phyloP scores from a whole-genome alignment of 1,140 invertebrate species.

The Orussus abietinus region DNA sequence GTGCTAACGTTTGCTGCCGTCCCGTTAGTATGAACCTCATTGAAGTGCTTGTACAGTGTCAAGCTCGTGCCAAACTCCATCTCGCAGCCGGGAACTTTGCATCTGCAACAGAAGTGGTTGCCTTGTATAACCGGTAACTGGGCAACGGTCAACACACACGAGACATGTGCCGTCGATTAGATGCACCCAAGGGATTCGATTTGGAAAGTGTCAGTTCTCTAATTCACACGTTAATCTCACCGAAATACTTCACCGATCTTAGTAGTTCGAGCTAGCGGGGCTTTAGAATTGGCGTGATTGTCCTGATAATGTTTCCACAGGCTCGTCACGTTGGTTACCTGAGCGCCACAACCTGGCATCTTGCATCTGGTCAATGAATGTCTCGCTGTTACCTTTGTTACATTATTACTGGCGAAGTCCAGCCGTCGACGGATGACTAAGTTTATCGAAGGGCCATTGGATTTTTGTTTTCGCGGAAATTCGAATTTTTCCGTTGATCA shows the following conservation, averaged over 20 bases:
- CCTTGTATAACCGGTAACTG: too few species aligned
- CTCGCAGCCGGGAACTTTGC: constrained; percentile 41
- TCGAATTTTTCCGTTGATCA: too few species aligned
- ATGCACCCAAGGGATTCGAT: too few species aligned
- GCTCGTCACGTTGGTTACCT: constrained; percentile 43
- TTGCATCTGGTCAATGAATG: constrained; percentile 36
- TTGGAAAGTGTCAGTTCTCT: too few species aligned
- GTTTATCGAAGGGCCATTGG: not conserved
- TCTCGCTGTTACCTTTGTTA: too few species aligned
- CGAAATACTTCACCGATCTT: constrained; percentile 44
- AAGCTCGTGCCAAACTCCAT: constrained; percentile 38
- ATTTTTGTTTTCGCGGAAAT: too few species aligned
- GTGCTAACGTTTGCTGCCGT: constrained; percentile 22
- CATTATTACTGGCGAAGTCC: too few species aligned
- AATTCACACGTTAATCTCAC: too few species aligned
- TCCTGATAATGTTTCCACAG: constrained; percentile 51
- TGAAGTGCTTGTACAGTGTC: constrained; percentile 43
- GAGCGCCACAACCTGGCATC: constrained; percentile 46
- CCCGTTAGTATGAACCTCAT: constrained; percentile 36
- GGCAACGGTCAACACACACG: too few species aligned
- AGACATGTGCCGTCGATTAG: too few species aligned
- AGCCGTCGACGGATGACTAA: too few species aligned
- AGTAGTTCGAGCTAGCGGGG: constrained; percentile 28
- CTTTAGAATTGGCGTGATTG: constrained; percentile 48
- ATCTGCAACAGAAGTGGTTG: constrained; percentile 39